Percentiles rank a stretch among this genome's conserved stretches.
Evolutionary conservation across 1,140 invertebrate genomes (phyloP).

Genomic region (Lethocerus indicus): DNA sequence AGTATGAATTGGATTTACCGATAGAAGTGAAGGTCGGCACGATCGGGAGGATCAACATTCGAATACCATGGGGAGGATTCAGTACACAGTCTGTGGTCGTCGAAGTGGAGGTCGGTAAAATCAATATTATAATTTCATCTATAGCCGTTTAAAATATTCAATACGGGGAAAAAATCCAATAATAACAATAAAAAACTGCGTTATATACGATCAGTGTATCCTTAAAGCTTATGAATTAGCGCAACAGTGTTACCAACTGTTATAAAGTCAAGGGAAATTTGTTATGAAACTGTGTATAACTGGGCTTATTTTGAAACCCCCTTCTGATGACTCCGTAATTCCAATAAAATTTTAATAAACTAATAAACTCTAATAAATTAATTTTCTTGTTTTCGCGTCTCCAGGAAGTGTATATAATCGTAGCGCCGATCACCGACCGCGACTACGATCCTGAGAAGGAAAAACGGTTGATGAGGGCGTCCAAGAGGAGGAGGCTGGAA

Average conservation of each 20-base stretch:
- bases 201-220: too few relatives aligned
- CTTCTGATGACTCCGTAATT: too few relatives aligned
- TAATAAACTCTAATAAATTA: background rate
- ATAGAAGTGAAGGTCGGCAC: conserved; percentile 65
- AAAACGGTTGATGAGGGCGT: conserved; percentile 47
- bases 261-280: background rate
- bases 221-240: too few relatives aligned
- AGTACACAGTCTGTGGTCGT: conserved; percentile 49
- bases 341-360: background rate
- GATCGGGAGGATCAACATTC: conserved; percentile 52
- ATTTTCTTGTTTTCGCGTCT: conserved; percentile 12
- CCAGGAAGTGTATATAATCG: conserved; percentile 53
- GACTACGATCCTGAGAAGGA: conserved; percentile 58
- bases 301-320: too few relatives aligned
- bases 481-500: conserved; percentile 45
- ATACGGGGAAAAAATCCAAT: too few relatives aligned
- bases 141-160: too few relatives aligned
- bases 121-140: too few relatives aligned
- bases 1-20: conserved; percentile 63
- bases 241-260: too few relatives aligned
- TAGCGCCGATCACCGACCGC: conserved; percentile 48
- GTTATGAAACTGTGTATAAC: background rate
- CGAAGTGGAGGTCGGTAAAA: conserved; percentile 37
- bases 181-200: too few relatives aligned
- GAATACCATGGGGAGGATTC: conserved; percentile 61